These are phyloP conservation scores for Syrrhaptes paradoxus DNA, from an alignment of 2,113 vertebrate species.

Conservation along the genomic window DNA sequence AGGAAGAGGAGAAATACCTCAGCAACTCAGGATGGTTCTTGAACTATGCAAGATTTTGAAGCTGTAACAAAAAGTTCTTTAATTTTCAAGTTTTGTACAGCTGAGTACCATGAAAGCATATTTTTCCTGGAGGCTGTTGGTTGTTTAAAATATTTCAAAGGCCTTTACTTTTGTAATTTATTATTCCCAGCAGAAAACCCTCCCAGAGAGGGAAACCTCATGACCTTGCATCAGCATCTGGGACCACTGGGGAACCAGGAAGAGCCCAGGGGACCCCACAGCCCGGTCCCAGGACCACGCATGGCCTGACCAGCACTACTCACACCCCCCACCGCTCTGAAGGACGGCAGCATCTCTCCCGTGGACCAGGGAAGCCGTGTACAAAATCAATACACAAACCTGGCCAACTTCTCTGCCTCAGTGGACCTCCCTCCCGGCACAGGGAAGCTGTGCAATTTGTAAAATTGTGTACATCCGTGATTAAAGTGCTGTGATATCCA, in stretches of 20 bases:
- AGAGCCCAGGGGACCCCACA: background rate
- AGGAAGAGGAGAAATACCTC: background rate
- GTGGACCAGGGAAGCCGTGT: background rate
- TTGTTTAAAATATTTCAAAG: background rate
- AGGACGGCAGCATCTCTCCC: background rate
- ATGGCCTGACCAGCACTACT: background rate
- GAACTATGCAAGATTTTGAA: background rate
- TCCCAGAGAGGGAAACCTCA: background rate
- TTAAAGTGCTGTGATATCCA: background rate
- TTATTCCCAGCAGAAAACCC: background rate
- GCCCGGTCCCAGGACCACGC: accelerated
- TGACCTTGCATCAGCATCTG: background rate
- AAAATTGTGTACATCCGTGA: background rate
- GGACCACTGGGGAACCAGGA: background rate
- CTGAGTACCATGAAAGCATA: background rate
- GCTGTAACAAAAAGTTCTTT: background rate
- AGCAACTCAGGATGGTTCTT: background rate
- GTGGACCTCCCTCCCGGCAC: background rate
- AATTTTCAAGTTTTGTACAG: background rate
- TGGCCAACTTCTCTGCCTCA: background rate
- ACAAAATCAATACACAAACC: background rate
- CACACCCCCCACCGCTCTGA: background rate
- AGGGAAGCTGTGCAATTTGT: background rate
- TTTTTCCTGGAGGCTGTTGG: background rate
- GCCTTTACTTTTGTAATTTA: background rate